Evolutionary conservation across 2,888 invertebrate species (phyloP), one percentile per base, ranked within the genome.

Genomic region (Notodonta dromedarius): DNA sequence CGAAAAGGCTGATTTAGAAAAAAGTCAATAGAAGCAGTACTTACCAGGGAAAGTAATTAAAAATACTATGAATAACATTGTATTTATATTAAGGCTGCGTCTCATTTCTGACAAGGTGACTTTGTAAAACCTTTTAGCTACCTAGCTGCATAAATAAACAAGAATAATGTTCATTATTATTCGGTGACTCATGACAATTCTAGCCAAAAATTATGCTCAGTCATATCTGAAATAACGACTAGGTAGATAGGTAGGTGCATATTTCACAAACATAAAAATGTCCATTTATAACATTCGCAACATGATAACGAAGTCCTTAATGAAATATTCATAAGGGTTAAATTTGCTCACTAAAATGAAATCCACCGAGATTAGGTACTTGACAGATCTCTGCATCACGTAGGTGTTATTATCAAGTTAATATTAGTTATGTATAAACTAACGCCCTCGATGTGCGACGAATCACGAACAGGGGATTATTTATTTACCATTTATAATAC

Each of bases 251-350:
- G 48, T 46, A 65, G 58, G 58, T 62, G 11, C n/a, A 14, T n/a
- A n/a, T n/a, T 14, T 48, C 48, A 48, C 7, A 48, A n/a, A 48
- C n/a, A n/a, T n/a, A n/a, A 48, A 13, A 14, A n/a, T n/a, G 14
- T 14, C 2, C 1, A 11, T 42, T 42, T 42, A 42, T 46, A 11
- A 11, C n/a, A 46, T 6, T 12, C n/a, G 46, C n/a, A 5, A 13
- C 48, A 35, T 72, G 77, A 76, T 72, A 79, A 76, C 72, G 70
- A 69, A 71, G 68, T 73, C 74, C 70, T 65, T 65, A 64, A 83
- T 83, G 76, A 80, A 84, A 81, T 85, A 84, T 85, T 83, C 85
- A 85, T 84, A 76, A 76, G 78, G 80, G 78, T 75, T 80, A 82
- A 80, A 83, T 79, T 81, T 74, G 68, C 74, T 73, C 74, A 76